Conservation (phyloP, 2,888 invertebrate genomes). For the Belgica antarctica region DNA sequence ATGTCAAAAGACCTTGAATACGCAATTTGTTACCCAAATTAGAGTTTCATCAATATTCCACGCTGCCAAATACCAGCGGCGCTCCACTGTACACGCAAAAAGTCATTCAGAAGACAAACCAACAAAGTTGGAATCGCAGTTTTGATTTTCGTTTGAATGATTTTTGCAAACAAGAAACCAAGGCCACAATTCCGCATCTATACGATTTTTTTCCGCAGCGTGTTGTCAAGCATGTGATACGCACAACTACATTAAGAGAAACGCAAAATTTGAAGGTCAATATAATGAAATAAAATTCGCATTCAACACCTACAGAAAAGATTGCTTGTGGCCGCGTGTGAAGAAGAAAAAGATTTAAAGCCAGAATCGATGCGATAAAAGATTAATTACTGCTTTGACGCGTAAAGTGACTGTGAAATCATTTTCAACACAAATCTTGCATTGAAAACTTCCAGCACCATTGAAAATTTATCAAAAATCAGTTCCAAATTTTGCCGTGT, state of each 20-base stretch:
- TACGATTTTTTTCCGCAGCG: constrained; percentile 32
- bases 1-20: no score
- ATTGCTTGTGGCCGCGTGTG: background rate
- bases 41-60: no score
- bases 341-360: background rate
- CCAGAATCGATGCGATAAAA: background rate
- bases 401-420: no score
- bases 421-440: no score
- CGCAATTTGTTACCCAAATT: no score
- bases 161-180: constrained; percentile 20
- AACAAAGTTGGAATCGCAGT: no score
- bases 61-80: no score
- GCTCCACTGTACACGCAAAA: background rate
- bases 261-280: constrained; percentile 44
- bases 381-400: no score
- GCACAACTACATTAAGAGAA: constrained; percentile 39
- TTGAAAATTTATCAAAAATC: no score
- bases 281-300: constrained; percentile 26
- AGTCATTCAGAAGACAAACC: background rate
- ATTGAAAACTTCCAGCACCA: no score
- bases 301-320: constrained; percentile 21
- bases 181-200: constrained; percentile 22
- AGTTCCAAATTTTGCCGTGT: no score
- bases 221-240: constrained; percentile 43
- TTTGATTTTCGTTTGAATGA: background rate